These are phyloP conservation scores for Aphelenchoides bicaudatus DNA, from an alignment of 2,888 invertebrate genomes.

Conservation along the genomic window DNA sequence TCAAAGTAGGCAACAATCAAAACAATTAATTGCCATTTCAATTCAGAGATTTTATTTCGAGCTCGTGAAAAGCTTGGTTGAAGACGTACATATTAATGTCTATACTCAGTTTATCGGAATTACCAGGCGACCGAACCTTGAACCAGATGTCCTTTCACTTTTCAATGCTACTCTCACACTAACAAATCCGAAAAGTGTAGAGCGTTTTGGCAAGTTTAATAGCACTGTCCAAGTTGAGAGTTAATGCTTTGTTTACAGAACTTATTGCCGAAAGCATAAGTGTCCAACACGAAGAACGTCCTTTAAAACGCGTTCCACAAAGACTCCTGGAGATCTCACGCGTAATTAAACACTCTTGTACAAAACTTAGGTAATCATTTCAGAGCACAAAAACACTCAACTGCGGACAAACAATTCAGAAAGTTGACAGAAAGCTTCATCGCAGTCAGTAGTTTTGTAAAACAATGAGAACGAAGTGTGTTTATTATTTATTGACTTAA, in stretches of 20 bases:
- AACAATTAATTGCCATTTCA: background rate
- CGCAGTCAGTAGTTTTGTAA: too few species aligned
- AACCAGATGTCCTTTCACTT: constrained; percentile 19
- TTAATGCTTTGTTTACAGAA: constrained; percentile 18
- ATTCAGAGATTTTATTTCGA: constrained; percentile 14
- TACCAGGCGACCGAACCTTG: constrained; percentile 22
- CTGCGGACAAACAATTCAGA: constrained; percentile 20
- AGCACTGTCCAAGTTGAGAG: background rate
- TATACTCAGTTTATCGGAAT: constrained; percentile 31
- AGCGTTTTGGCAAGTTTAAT: background rate
- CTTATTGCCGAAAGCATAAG: constrained; percentile 26
- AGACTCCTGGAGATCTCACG: constrained; percentile 29
- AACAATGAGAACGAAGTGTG: too few species aligned
- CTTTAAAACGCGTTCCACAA: constrained; percentile 14
- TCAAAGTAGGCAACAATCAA: constrained; percentile 7
- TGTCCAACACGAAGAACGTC: constrained; percentile 4
- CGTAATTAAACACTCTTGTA: constrained; percentile 2
- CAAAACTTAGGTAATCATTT: constrained; percentile 2
- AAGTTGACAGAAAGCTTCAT: background rate
- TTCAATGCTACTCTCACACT: constrained; percentile 21
- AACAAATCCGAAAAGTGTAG: background rate
- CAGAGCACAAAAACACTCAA: constrained; percentile 19
- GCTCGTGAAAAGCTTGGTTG: constrained; percentile 7
- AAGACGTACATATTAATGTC: background rate
- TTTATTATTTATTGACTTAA: too few species aligned